phyloP scores from a whole-genome alignment of 2,888 invertebrate genomes.

The Dicycla oo region DNA sequence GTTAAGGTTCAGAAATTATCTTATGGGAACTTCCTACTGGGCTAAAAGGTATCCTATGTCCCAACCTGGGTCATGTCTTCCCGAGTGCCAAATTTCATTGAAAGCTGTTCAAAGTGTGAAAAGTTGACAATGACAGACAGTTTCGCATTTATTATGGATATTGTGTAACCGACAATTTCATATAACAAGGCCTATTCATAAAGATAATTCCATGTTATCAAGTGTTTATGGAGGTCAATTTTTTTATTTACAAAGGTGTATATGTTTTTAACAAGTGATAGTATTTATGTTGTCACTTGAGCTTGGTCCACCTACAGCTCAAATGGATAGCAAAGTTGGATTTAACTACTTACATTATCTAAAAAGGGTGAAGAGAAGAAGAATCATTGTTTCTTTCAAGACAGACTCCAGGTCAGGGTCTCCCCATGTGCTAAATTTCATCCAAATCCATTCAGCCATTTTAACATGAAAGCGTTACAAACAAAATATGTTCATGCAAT shows the following conservation, averaged over 20 bases:
- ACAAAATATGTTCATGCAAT: slow-evolving; percentile 1
- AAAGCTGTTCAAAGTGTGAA: neutral
- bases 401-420: no score
- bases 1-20: neutral
- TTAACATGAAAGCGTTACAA: no score
- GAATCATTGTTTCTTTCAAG: neutral
- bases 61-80: neutral
- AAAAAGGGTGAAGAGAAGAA: neutral
- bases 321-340: neutral
- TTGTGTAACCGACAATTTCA: neutral
- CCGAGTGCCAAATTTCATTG: no score
- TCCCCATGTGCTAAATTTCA: no score
- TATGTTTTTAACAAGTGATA: slow-evolving; percentile 1
- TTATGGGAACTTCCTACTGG: no score
- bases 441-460: no score
- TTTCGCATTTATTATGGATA: neutral
- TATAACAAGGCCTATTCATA: slow-evolving; percentile 1
- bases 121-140: neutral
- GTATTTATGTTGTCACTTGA: neutral
- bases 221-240: slow-evolving; percentile 22
- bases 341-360: neutral
- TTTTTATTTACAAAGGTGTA: neutral
- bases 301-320: slow-evolving; percentile 3
- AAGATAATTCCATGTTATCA: slow-evolving; percentile 29
- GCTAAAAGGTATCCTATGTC: neutral